Conservation (phyloP, 53 echinoderm and acorn worm genomes). For the Echinarachnius parma region DNA sequence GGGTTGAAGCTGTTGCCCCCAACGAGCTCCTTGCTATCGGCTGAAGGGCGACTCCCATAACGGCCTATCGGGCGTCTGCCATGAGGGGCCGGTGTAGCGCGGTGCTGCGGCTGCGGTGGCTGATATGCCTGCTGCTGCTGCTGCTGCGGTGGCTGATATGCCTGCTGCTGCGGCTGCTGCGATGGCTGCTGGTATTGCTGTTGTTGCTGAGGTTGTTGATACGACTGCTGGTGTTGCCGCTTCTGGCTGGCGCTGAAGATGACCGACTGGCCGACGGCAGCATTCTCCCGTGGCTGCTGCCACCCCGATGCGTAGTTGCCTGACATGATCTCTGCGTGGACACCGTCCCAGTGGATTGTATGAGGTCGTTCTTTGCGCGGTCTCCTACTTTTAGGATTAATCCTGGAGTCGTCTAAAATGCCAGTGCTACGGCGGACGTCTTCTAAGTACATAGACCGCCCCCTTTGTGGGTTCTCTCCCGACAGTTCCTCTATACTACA, state of each 20-base stretch:
- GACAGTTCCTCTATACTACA: conserved; percentile 71
- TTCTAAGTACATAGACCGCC: conserved; percentile 72
- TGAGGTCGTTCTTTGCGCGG: conserved; percentile 2
- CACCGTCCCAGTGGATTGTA: conserved; percentile 8
- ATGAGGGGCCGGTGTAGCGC: neutral
- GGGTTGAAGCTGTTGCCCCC: conserved; percentile 40
- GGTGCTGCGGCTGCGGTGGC: too few relatives aligned
- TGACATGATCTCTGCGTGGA: neutral
- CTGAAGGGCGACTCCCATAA: conserved; percentile 23
- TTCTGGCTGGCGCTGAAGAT: conserved; percentile 23
- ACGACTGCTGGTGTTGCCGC: conserved; percentile 28
- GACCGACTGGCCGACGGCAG: conserved; percentile 10
- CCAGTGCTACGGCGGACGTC: neutral
- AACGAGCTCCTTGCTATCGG: conserved; percentile 59
- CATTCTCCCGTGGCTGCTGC: conserved; percentile 20
- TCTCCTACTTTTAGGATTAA: neutral
- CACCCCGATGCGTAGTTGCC: conserved; percentile 19
- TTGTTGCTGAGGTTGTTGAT: neutral
- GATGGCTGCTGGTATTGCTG: neutral
- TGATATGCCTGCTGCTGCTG: neutral
- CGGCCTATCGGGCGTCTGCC: conserved; percentile 30
- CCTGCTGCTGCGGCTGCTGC: neutral
- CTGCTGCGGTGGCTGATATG: neutral
- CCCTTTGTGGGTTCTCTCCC: conserved; percentile 56
- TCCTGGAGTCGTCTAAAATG: conserved; percentile 26